A percentile compares a stretch with the other conserved stretches of the same genome.
phyloP scores from a whole-genome alignment of 2,113 vertebrate species.

The Procavia capensis region DNA sequence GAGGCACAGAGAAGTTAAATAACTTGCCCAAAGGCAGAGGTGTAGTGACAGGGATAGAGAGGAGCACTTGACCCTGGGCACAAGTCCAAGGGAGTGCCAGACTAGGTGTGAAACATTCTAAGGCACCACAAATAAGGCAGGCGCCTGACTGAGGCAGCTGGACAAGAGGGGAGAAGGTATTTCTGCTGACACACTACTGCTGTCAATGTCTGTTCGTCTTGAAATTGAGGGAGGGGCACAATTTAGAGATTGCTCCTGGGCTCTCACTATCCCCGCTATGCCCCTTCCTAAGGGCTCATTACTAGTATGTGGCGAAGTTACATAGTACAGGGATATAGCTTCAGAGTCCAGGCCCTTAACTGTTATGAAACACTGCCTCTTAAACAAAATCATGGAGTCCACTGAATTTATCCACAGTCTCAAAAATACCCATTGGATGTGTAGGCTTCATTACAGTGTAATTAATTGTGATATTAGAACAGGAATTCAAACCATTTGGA shows the following conservation, averaged over 20 bases:
- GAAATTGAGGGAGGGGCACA: too few relatives aligned
- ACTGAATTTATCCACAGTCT: conserved; percentile 5
- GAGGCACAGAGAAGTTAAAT: conserved; percentile 2
- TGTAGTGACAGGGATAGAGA: too few relatives aligned
- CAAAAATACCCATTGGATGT: conserved; percentile 28
- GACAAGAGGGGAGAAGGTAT: too few relatives aligned
- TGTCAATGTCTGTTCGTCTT: too few relatives aligned
- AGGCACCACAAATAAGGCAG: too few relatives aligned
- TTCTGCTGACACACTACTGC: too few relatives aligned
- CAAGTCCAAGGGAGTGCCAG: too few relatives aligned
- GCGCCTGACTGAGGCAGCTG: too few relatives aligned
- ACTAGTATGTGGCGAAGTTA: not conserved
- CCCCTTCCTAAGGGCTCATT: not conserved
- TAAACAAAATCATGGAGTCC: not conserved
- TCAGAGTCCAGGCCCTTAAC: not conserved
- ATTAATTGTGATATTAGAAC: conserved; percentile 18
- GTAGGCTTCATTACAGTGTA: not conserved
- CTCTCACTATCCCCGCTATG: too few relatives aligned
- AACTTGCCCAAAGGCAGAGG: not conserved
- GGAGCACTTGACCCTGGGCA: too few relatives aligned
- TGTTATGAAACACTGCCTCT: not conserved
- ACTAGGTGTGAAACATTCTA: too few relatives aligned
- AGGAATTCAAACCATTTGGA: not conserved
- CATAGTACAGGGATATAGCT: not conserved
- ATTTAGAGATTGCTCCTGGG: too few relatives aligned